A percentile compares a stretch with the other conserved stretches of the same genome.
These are phyloP conservation scores for Bos javanicus DNA, from an alignment of 2,113 vertebrate genomes.

Conservation along the genomic window DNA sequence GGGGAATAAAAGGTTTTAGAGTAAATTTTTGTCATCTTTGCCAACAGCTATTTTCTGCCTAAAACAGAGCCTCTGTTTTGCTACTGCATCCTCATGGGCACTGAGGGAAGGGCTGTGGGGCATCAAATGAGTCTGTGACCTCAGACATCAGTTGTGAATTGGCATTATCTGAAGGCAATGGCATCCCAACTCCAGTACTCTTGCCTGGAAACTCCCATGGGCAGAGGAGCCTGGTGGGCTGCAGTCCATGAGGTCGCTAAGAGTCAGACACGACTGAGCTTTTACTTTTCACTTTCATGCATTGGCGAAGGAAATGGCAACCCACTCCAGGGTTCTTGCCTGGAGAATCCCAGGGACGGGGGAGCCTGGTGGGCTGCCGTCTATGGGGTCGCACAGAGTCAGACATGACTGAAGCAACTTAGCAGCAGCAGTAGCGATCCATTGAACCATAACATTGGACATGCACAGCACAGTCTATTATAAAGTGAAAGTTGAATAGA, in stretches of 20 bases:
- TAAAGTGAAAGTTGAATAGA: not conserved
- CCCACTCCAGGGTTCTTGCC: not conserved
- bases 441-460: not conserved
- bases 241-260: not conserved
- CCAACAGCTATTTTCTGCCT: not conserved
- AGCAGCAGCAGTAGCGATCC: not conserved
- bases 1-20: not conserved
- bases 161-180: not conserved
- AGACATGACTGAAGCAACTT: accelerated
- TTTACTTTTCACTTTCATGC: not conserved
- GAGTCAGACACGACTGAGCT: accelerated
- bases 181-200: not conserved
- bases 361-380: not conserved
- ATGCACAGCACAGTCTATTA: not conserved
- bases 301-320: not conserved
- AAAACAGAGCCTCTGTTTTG: not conserved
- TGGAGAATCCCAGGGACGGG: not conserved
- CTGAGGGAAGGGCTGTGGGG: not conserved
- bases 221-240: accelerated
- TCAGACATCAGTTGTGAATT: not conserved
- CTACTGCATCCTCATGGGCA: not conserved
- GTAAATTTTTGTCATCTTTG: not conserved
- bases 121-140: not conserved
- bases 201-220: not conserved
- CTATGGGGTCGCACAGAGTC: not conserved